Evolutionary conservation across 1,140 invertebrate genomes (phyloP).

Genomic region (Oedothorax gibbosus): DNA sequence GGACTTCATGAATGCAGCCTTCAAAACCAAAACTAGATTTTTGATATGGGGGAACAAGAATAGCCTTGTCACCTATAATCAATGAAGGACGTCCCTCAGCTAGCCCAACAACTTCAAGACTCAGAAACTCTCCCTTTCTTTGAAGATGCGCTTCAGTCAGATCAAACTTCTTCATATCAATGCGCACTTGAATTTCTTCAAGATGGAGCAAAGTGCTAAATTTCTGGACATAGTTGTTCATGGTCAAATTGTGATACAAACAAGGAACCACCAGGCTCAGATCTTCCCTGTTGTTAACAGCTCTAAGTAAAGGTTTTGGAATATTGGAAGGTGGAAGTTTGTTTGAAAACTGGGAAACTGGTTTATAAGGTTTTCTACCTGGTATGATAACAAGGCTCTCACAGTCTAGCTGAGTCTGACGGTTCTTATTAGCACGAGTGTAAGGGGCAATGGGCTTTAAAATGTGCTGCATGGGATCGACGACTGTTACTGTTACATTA

Average conservation of each 20-base stretch:
- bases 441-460: conserved; percentile 44
- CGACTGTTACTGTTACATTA: conserved; percentile 21
- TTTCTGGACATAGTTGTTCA: conserved; percentile 68
- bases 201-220: conserved; percentile 81
- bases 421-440: conserved; percentile 3
- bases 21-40: conserved; percentile 73
- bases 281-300: conserved; percentile 41
- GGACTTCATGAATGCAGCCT: conserved; percentile 83
- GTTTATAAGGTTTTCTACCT: conserved; percentile 47
- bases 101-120: conserved; percentile 82
- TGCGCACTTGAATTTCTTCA: conserved; percentile 78
- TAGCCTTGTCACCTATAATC: conserved; percentile 81
- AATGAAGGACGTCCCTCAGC: conserved; percentile 87
- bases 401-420: conserved; percentile 17
- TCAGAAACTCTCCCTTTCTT: conserved; percentile 76
- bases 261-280: conserved; percentile 1
- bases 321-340: conserved; percentile 33
- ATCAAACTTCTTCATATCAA: conserved; percentile 79
- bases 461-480: conserved; percentile 51
- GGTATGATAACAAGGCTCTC: conserved; percentile 44
- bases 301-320: conserved; percentile 14
- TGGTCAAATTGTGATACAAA: conserved; percentile 11
- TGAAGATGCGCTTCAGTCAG: conserved; percentile 74
- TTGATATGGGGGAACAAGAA: conserved; percentile 69
- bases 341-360: conserved; percentile 17